phyloP scores from a whole-genome alignment of 2,888 invertebrate species.

The Drosophila percnosoma region DNA sequence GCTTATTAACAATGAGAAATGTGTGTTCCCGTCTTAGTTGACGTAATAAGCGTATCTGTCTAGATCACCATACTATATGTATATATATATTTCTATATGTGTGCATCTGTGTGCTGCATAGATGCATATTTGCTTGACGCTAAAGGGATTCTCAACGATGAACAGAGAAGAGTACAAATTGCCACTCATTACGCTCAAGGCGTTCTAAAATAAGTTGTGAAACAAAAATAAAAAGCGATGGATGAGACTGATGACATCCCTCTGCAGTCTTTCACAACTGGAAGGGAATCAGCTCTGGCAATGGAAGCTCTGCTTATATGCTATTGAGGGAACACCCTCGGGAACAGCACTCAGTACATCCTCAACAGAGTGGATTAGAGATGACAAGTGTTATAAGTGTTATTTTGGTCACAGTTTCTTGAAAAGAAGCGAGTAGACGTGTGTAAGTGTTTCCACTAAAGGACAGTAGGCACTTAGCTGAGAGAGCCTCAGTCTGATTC shows the following conservation, averaged over 20 bases:
- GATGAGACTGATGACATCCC: too few relatives aligned
- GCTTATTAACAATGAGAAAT: slow-evolving; percentile 53
- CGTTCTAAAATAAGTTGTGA: too few relatives aligned
- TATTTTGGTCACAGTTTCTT: too few relatives aligned
- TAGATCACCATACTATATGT: slow-evolving; percentile 42
- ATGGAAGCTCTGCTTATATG: background rate
- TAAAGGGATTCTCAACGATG: background rate
- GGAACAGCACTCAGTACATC: background rate
- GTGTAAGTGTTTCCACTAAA: too few relatives aligned
- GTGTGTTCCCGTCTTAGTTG: slow-evolving; percentile 35
- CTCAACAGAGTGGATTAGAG: too few relatives aligned
- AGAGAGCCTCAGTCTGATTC: too few relatives aligned
- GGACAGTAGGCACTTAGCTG: too few relatives aligned
- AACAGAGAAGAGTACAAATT: background rate
- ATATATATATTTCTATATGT: background rate
- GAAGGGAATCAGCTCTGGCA: background rate
- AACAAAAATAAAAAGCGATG: too few relatives aligned
- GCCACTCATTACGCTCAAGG: background rate
- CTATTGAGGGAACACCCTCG: background rate
- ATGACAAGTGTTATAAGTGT: too few relatives aligned
- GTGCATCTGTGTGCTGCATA: slow-evolving; percentile 31
- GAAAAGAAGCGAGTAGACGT: too few relatives aligned
- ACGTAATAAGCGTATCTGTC: slow-evolving; percentile 52
- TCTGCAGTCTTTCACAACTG: background rate
- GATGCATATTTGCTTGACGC: background rate